Base-by-base conservation (phyloP, 2,888 invertebrate species). In the Stenchaetothrips biformis region DNA sequence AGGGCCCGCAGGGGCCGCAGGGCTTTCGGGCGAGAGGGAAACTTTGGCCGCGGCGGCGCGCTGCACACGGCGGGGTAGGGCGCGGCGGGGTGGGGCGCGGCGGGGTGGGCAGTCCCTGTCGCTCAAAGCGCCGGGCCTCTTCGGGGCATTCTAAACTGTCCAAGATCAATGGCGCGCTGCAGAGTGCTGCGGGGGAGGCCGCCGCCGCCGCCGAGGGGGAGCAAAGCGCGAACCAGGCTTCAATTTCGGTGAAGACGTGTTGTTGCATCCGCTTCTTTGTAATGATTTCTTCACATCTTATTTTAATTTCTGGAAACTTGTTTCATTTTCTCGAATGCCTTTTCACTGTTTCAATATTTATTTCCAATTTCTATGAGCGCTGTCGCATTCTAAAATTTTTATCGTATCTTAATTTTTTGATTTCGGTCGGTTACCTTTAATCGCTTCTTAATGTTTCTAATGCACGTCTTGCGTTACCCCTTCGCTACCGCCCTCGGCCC, bases 131-230 rank as follows among this genome's bases (percentile, higher is more conserved):
- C 37, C 37, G 37, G 67, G 67, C 67, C 21, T 74, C 67, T 74
- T 74, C 25, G 25, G 37, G 67, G 67, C 67, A 74, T 74, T 74
- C 67, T 74, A 74, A 74, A 74, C 67, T 74, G 67, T 74, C 67
- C 21, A 74, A 74, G 67, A 74, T 74, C 67, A 74, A 74, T 74
- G 67, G 67, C 21, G 25, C 11, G 67, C 21, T 74, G 67, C 67
- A 74, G 37, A 37, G 37, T 37, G 37, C 37, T 1, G 37, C 25
- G 25, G 67, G 8, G 25, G 3, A 25, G 67, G 67, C 9, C 67
- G 59, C 13, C 53, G 53, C 13, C 53, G 53, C 13, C 53, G 53
- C 53, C 53, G 53, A 7, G 53, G 53, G 13, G 9, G 13, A 6
- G 9, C 53, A 53, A 7, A 11, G 49, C 49, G 49, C 9, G 53